Percentiles rank a stretch among this genome's conserved stretches.
phyloP scores from a whole-genome alignment of 2,797 vertebrate species.

The Falco berigora region DNA sequence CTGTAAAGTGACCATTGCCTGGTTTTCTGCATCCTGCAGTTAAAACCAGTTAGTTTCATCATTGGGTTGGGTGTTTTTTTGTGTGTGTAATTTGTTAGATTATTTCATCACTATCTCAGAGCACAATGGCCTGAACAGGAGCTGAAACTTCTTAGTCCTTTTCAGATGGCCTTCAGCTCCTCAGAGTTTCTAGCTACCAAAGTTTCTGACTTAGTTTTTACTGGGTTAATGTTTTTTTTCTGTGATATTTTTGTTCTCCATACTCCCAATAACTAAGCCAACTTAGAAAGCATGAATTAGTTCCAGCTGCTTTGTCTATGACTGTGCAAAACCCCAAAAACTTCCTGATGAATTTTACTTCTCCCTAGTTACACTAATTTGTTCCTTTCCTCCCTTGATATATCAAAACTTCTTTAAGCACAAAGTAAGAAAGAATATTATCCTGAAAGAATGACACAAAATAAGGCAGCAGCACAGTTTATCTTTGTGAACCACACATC shows the following conservation, averaged over 20 bases:
- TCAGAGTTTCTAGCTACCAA: background rate
- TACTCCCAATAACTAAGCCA: background rate
- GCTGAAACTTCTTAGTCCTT: background rate
- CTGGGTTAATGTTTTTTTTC: background rate
- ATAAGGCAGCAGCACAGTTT: background rate
- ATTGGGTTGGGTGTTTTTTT: background rate
- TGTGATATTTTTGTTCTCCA: background rate
- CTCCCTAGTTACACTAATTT: background rate
- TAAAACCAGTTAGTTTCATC: background rate
- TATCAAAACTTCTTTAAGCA: background rate
- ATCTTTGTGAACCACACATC: background rate
- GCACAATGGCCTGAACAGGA: background rate
- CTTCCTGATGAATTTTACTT: background rate
- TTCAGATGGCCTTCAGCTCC: background rate
- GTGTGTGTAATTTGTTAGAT: background rate
- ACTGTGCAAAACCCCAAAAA: background rate
- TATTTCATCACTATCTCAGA: background rate
- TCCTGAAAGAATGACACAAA: background rate
- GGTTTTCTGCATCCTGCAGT: background rate
- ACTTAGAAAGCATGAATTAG: background rate
- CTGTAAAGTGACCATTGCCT: background rate
- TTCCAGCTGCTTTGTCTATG: background rate
- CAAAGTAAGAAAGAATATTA: background rate
- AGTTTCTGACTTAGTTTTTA: background rate
- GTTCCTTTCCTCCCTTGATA: background rate